Evolutionary conservation across 2,797 vertebrate genomes (phyloP).

Genomic region (Rhadinocentrus ornatus): DNA sequence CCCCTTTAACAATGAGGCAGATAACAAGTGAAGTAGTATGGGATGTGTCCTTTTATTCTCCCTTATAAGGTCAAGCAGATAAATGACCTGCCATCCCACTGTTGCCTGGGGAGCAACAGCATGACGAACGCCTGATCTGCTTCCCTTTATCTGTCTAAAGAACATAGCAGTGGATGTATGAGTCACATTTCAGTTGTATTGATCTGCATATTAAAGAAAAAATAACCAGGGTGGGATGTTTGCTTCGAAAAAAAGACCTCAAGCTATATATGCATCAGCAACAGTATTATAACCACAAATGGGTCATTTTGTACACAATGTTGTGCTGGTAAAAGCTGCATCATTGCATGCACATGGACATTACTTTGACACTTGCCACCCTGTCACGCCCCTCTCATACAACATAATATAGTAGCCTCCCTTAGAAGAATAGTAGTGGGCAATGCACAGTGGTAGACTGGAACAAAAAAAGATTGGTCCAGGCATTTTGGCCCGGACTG

Average conservation of each 20-base stretch:
- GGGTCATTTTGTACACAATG: neutral
- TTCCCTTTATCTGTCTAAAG: slow-evolving; percentile 29
- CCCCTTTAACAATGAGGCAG: neutral
- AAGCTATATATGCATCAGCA: neutral
- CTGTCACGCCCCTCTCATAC: neutral
- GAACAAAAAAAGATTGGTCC: too few relatives aligned
- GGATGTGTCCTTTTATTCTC: slow-evolving; percentile 44
- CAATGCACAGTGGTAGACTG: too few relatives aligned
- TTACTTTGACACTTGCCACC: neutral
- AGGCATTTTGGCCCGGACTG: too few relatives aligned
- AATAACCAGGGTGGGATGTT: neutral
- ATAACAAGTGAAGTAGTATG: slow-evolving; percentile 11
- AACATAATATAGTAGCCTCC: neutral
- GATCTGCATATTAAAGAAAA: slow-evolving; percentile 23
- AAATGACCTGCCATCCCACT: slow-evolving; percentile 45
- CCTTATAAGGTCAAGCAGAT: slow-evolving; percentile 53
- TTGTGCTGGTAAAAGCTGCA: neutral
- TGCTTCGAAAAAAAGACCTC: neutral
- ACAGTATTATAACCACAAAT: neutral
- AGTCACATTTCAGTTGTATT: slow-evolving; percentile 28
- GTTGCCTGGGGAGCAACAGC: slow-evolving; percentile 37
- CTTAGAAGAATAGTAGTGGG: neutral
- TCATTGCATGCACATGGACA: neutral
- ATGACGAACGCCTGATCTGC: slow-evolving; percentile 40
- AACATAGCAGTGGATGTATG: slow-evolving; percentile 15